Evolutionary conservation across 2,113 vertebrate genomes (phyloP), one percentile per base, ranked within the genome.

Genomic region (Heterocephalus glaber): DNA sequence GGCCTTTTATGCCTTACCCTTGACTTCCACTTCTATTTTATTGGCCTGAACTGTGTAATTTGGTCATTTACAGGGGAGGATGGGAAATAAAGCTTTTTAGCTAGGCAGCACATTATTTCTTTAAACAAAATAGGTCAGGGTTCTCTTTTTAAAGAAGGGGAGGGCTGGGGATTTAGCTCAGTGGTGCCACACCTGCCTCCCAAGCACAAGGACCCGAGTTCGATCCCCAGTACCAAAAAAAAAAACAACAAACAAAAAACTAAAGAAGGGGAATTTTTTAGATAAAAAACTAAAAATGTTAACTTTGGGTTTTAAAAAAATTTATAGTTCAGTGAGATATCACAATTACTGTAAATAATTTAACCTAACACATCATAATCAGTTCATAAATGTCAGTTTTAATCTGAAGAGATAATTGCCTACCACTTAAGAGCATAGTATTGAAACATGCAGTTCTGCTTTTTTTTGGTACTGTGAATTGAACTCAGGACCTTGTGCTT

Each of bases 331-430:
- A 83, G n/a, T 70, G 80, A 89, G 54, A 86, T 24, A 83, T 90
- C 79, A 30, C 33, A 93, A 82, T 49, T 77, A 77, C 44, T 77
- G 54, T 94, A 86, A 96, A 61, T 88, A 90, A 84, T 84, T 95
- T 89, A 95, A 95, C 54, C 26, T 82, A 83, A 81, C 14, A 63
- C 22, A 14, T 60, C 60, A 60, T 86, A 54, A 49, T 92, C 47
- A 86, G 70, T 97, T 96, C 88, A 94, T 90, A 87, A 85, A 70
- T 66, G 70, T 70, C 77, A 91, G 63, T 38, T 87, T 96, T 83
- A 85, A 72, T 92, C 84, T 83, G 10, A 92, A 65, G 65, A 89
- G 74, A 35, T 24, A 86, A 35, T 72, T 93, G 52, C 80, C 49
- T 74, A 38, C 66, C 20, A 35, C 14, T 79, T 70, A 79, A 79